Evolutionary conservation across 35 echinoderm and acorn worm species (phyloP).

Genomic region (Apostichopus japonicus): DNA sequence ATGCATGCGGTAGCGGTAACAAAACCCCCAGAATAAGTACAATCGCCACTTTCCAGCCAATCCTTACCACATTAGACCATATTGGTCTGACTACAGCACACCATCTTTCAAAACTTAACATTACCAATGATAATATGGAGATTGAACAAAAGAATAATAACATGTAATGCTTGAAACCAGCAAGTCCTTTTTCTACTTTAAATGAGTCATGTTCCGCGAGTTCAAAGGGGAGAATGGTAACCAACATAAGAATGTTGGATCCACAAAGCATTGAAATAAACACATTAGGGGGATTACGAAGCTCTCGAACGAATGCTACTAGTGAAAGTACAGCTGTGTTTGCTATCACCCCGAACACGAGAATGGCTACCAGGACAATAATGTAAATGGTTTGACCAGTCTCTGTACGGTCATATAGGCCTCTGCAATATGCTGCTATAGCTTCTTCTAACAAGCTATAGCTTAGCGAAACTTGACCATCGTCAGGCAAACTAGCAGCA

Average conservation of each 20-base stretch:
- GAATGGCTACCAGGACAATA: neutral
- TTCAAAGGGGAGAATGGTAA: neutral
- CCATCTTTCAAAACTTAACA: slow-evolving; percentile 29
- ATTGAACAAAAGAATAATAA: neutral
- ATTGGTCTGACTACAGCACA: slow-evolving; percentile 26
- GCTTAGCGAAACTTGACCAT: too few relatives aligned
- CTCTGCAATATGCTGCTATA: neutral
- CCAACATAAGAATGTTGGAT: neutral
- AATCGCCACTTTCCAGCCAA: neutral
- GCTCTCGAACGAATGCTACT: neutral
- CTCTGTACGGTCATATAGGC: neutral
- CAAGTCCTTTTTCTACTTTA: neutral
- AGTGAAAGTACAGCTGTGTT: slow-evolving; percentile 1
- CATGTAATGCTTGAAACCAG: neutral
- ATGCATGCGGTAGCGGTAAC: neutral
- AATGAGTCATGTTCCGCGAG: neutral
- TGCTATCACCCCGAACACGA: neutral
- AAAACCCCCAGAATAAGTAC: neutral
- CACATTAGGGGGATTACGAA: neutral
- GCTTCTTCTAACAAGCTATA: too few relatives aligned
- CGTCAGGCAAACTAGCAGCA: too few relatives aligned
- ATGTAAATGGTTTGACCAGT: neutral
- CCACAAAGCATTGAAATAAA: neutral
- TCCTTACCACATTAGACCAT: neutral
- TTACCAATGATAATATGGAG: slow-evolving; percentile 1